These are phyloP conservation scores for Entomyzon cyanotis DNA, from an alignment of 2,113 vertebrate genomes.

Conservation along the genomic window DNA sequence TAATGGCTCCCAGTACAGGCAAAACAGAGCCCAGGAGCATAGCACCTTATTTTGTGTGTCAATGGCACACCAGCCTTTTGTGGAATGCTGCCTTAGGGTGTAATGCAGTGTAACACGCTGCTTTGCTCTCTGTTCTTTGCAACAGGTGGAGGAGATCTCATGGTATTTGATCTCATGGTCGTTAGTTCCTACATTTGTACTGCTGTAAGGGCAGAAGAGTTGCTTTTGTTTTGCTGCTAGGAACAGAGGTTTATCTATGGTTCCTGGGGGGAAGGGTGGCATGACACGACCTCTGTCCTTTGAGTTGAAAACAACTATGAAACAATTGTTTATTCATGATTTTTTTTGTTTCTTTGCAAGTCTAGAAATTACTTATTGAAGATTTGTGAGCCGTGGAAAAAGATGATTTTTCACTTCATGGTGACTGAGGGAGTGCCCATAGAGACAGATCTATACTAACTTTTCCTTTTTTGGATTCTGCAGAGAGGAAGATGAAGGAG, in stretches of 20 bases:
- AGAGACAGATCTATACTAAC: neutral
- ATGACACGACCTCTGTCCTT: neutral
- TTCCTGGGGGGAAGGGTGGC: neutral
- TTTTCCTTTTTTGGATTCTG: neutral
- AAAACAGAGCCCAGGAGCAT: slow-evolving; percentile 34
- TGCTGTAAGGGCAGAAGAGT: neutral
- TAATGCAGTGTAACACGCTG: neutral
- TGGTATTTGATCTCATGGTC: neutral
- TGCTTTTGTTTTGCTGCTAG: neutral
- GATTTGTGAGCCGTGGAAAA: neutral
- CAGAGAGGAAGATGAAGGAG: neutral
- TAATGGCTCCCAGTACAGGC: slow-evolving; percentile 66
- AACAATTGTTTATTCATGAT: neutral
- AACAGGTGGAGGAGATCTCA: neutral
- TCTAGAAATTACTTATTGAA: neutral
- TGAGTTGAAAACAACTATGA: neutral
- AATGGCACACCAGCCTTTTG: neutral
- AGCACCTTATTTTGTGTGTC: neutral
- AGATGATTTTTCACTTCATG: neutral
- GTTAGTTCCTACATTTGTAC: neutral
- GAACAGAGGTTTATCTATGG: neutral
- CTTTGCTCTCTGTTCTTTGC: neutral
- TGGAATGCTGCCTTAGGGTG: neutral
- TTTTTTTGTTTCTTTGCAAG: neutral
- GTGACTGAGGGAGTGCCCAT: neutral